Evolutionary conservation across 1,140 invertebrate species (phyloP), one percentile per base, ranked within the genome.

Genomic region (Aricia agestis): DNA sequence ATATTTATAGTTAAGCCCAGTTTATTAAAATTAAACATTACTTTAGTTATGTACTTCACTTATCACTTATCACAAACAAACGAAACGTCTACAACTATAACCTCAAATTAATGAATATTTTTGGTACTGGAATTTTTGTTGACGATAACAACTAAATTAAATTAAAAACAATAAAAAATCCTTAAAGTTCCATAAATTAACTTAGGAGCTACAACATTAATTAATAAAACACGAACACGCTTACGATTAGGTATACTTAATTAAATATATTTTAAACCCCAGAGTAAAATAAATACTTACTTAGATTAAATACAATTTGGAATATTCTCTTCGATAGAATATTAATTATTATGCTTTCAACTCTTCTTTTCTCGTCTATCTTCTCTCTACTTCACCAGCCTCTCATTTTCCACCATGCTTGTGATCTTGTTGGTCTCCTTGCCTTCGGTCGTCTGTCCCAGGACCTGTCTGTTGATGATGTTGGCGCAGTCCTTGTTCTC

Each of bases 401-500:
- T 73, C 25, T 82, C 83, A 42, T 81, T 83, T 58, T 90, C 84
- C 15, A 90, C 82, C 74, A 90, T 90, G 52, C 71, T 85, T 1
- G 84, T 84, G 5, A 90, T 80, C 6, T 82, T 59, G 69, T 85
- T 36, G 2, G 36, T 86, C 6, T 79, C 77, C 2, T 73, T 67
- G 1, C 69, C 65, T 63, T 87, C 86, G 0, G 70, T 76, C 9
- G 19, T 79, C 9, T 74, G 76, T 7, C 83, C 82, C 0, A 70
- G 9, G 19, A 92, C 59, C 11, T 81, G 68, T 68, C 80, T 86
- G 61, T 95, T 95, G 42, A 96, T 95, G 7, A 94, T 92, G 67
- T 93, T 88, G 0, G 93, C 92, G 52, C 94, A 82, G 77, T 94
- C 94, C 25, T 91, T 86, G 79, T 94, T 95, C 25, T 96, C 93